Evolutionary conservation across 2,797 vertebrate genomes (phyloP).

Genomic region (Sphenopsis melanotis): DNA sequence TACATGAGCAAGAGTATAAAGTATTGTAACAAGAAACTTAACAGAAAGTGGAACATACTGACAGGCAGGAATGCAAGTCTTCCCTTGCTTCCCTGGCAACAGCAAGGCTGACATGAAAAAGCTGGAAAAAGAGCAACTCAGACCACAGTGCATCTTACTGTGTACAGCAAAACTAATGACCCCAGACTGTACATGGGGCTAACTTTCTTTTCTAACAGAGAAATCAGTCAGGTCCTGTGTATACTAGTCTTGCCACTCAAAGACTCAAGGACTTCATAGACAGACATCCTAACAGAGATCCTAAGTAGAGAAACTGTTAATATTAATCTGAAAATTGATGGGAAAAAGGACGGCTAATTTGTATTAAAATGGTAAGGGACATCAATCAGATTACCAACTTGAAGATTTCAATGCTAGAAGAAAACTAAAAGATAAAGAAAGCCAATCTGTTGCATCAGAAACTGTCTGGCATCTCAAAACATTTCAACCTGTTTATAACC

Average conservation of each 20-base stretch:
- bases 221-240: background rate
- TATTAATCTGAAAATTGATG: background rate
- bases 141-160: background rate
- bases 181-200: background rate
- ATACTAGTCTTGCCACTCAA: background rate
- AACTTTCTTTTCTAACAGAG: background rate
- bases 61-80: background rate
- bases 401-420: background rate
- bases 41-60: background rate
- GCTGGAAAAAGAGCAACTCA: background rate
- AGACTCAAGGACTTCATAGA: background rate
- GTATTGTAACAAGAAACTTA: background rate
- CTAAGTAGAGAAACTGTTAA: background rate
- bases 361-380: background rate
- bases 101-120: background rate
- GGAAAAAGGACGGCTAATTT: background rate
- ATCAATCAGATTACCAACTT: background rate
- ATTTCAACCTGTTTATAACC: background rate
- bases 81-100: background rate
- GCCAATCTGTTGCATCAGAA: background rate
- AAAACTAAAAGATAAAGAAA: background rate
- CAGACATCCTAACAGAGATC: background rate
- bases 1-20: background rate
- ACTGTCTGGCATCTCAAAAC: background rate
- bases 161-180: accelerated